Evolutionary conservation across 2,888 invertebrate species (phyloP).

Genomic region (Eudasyphora cyanicolor): DNA sequence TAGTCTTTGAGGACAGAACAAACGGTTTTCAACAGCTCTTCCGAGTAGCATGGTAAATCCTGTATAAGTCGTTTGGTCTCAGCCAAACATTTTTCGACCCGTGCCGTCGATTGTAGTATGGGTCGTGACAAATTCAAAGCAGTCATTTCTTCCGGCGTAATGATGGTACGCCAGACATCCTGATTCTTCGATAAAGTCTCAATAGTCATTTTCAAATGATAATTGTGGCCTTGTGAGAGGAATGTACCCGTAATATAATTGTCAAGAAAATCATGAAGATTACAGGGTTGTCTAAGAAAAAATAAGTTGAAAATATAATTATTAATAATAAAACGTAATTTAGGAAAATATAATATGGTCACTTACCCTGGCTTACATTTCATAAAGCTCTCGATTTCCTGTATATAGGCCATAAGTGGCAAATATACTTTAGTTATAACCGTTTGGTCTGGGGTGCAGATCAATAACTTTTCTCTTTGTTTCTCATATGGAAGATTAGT

Average conservation of each 20-base stretch:
- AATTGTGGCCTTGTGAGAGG: constrained; percentile 87
- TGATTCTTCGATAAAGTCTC: constrained; percentile 87
- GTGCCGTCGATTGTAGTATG: constrained; percentile 86
- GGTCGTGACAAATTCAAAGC: constrained; percentile 84
- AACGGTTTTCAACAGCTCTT: constrained; percentile 87
- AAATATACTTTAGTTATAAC: constrained; percentile 90
- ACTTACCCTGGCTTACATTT: constrained; percentile 82
- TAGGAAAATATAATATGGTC: no score
- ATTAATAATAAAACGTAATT: background rate
- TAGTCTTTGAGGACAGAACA: constrained; percentile 87
- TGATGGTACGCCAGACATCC: constrained; percentile 89
- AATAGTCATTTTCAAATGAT: constrained; percentile 81
- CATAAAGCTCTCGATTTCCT: constrained; percentile 89
- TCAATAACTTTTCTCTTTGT: constrained; percentile 83
- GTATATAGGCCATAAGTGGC: constrained; percentile 90
- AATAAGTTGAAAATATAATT: constrained; percentile 2
- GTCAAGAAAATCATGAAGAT: constrained; percentile 90
- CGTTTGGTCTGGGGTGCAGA: constrained; percentile 88
- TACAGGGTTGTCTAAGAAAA: constrained; percentile 83
- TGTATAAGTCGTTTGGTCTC: constrained; percentile 86
- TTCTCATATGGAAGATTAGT: constrained; percentile 69
- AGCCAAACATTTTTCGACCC: constrained; percentile 83
- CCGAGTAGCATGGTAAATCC: constrained; percentile 87
- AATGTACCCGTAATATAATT: constrained; percentile 94
- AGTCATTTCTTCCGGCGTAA: constrained; percentile 85